phyloP scores from a whole-genome alignment of 2,113 vertebrate genomes.

The Sprattus sprattus region DNA sequence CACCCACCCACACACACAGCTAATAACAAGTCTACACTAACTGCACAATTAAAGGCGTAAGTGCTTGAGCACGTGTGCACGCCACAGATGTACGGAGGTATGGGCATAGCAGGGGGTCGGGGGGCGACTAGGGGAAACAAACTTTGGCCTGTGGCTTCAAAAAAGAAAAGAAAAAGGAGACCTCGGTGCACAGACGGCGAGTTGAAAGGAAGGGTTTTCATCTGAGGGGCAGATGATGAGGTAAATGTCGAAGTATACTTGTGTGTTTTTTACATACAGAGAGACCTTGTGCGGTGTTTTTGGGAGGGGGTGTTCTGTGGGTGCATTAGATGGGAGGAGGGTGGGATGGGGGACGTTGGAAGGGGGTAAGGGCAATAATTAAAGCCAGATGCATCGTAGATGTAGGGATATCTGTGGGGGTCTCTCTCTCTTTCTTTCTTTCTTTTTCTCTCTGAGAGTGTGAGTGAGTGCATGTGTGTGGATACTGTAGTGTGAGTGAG shows the following conservation, averaged over 20 bases:
- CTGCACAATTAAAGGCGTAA: background rate
- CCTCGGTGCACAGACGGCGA: background rate
- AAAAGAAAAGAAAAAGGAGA: too few species aligned
- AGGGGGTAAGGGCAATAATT: constrained; percentile 9
- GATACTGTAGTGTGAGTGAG: constrained; percentile 22
- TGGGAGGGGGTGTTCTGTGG: background rate
- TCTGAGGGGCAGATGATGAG: constrained; percentile 25
- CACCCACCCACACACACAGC: constrained; percentile 7
- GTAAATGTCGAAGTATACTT: background rate
- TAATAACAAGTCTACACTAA: background rate
- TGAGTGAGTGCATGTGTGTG: background rate
- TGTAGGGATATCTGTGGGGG: background rate
- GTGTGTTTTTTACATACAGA: constrained; percentile 46
- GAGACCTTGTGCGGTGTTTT: constrained; percentile 41
- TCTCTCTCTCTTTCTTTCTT: background rate
- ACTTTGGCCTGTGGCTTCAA: background rate
- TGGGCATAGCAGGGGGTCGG: too few species aligned
- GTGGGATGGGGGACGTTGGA: too few species aligned
- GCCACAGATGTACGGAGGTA: background rate
- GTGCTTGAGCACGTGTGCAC: background rate
- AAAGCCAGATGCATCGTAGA: constrained; percentile 28
- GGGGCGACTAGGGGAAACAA: background rate
- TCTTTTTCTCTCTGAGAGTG: background rate
- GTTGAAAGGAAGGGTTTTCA: background rate
- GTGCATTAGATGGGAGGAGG: constrained; percentile 53